Evolutionary conservation across 2,888 invertebrate species (phyloP).

Genomic region (Agrochola litura): DNA sequence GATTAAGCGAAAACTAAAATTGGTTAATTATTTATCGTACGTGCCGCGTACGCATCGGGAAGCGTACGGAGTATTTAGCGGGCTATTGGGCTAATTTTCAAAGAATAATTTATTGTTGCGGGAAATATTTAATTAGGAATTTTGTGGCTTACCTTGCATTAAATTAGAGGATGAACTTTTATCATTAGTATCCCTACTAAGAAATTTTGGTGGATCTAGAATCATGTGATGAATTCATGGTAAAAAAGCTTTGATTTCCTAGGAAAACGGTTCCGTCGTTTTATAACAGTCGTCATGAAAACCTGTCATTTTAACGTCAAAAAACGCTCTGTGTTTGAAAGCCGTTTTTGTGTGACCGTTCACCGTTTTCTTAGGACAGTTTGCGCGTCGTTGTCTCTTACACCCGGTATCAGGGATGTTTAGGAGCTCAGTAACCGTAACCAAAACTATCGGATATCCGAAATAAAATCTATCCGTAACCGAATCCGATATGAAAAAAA

Average conservation of each 20-base stretch:
- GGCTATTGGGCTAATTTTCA: constrained; percentile 51
- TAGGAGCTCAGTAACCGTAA: too few species aligned
- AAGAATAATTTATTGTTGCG: constrained; percentile 62
- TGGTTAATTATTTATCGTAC: constrained; percentile 87
- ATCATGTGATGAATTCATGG: not conserved
- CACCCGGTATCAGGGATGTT: not conserved
- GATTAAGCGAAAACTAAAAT: constrained; percentile 89
- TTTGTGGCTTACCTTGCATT: constrained; percentile 7
- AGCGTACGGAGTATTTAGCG: constrained; percentile 52
- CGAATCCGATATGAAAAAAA: too few species aligned
- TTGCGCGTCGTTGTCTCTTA: not conserved
- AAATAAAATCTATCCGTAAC: too few species aligned
- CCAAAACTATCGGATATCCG: too few species aligned
- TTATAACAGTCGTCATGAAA: too few species aligned
- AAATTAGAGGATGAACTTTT: constrained; percentile 4
- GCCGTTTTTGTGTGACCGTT: too few species aligned
- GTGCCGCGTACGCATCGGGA: constrained; percentile 66
- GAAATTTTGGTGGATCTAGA: not conserved
- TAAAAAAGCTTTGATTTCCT: too few species aligned
- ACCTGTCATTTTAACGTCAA: too few species aligned
- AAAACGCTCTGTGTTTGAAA: too few species aligned
- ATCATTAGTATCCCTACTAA: not conserved
- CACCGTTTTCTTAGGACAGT: not conserved
- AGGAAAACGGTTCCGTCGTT: too few species aligned
- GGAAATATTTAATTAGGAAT: constrained; percentile 47